Base-by-base conservation (phyloP, 2,888 invertebrate species). In the Himalopsyche anomala region DNA sequence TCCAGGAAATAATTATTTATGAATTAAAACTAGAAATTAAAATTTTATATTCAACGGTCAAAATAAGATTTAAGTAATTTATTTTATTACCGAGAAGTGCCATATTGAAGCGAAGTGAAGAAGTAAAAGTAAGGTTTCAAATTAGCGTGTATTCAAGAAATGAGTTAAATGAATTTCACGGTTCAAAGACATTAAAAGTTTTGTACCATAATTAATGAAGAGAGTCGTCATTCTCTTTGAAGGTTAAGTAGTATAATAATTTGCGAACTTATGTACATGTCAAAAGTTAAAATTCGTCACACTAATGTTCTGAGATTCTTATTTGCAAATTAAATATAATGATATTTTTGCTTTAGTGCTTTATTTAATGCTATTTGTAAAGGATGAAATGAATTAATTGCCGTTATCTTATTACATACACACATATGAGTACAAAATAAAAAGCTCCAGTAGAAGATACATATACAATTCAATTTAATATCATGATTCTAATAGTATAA, bases 91-190 rank as follows among this genome's bases (percentile, higher is more conserved):
- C 36, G 69, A 19, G 28, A 36, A 12, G 5, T 15, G 12, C 74
- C n/a, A 36, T 36, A 4, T 74, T 74, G 12, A 38, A 74, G 28
- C 17, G 69, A 74, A 38, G 36, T 12, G 74, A 74, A 74, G 28
- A 74, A 19, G 19, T 19, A 19, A 17, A 28, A 19, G 19, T 62
- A 5, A 38, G 12, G 38, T 74, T 38, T 28, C 28, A 36, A 74
- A 74, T 74, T 36, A 38, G 74, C 28, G 36, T 74, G 74, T 38
- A 74, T 74, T 74, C 74, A 74, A 19, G 36, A 36, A 74, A 74
- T 36, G 74, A 74, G 15, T 62, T 12, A 36, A 38, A 74, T 38
- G 15, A 36, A 36, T 11, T 38, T 19, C 15, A 62, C 19, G 4
- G 62, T 62, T 62, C 62, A 62, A 74, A 38, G 8, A 38, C 74